phyloP scores from a whole-genome alignment of 2,113 vertebrate genomes.

The Dipodomys spectabilis region DNA sequence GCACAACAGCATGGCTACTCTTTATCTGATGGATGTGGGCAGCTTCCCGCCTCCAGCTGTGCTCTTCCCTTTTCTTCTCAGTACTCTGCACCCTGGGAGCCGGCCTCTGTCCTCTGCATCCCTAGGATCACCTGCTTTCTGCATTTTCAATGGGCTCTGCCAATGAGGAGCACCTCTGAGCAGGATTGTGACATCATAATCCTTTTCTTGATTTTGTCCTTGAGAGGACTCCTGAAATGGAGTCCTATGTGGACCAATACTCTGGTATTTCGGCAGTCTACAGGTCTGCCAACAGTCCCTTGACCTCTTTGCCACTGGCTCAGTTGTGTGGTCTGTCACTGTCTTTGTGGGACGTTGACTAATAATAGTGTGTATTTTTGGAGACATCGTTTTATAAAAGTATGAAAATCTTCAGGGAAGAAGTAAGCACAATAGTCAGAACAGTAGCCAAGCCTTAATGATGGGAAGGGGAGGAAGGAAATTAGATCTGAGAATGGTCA shows the following conservation, averaged over 20 bases:
- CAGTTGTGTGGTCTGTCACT: background rate
- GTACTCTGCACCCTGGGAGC: fast-evolving
- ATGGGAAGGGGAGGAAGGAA: background rate
- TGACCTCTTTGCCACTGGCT: background rate
- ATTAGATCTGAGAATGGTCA: background rate
- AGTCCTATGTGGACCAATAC: background rate
- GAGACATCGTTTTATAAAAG: background rate
- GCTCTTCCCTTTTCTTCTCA: no score
- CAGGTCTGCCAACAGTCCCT: background rate
- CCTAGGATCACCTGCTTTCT: background rate
- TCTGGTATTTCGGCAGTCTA: background rate
- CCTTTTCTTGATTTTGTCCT: background rate
- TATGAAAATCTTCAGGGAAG: background rate
- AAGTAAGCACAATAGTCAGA: background rate
- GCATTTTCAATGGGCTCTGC: background rate
- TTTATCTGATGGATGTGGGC: background rate
- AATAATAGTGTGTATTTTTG: background rate
- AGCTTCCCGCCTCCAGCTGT: background rate
- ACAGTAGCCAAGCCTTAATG: background rate
- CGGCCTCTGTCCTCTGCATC: background rate
- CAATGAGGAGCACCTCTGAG: background rate
- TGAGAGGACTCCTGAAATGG: background rate
- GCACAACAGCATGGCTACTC: background rate
- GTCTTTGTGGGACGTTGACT: background rate
- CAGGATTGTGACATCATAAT: background rate